phyloP scores from a whole-genome alignment of 2,888 invertebrate genomes.

The Mythimna loreyi region DNA sequence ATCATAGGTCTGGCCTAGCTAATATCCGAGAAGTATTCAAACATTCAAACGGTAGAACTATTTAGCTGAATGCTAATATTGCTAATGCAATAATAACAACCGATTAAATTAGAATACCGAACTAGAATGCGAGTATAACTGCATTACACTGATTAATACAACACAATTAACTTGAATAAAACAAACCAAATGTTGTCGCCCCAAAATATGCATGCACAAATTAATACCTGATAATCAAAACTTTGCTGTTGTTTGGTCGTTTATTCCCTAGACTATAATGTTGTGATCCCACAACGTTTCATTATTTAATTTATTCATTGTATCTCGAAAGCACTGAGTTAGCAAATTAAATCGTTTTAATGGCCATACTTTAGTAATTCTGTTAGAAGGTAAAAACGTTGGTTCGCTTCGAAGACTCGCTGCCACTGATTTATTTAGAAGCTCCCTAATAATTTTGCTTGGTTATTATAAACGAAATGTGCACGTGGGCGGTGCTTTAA shows the following conservation, averaged over 20 bases:
- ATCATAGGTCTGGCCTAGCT: too few relatives aligned
- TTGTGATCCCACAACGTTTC: conserved; percentile 40
- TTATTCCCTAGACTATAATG: conserved; percentile 41
- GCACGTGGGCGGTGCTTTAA: background rate
- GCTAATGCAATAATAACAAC: background rate
- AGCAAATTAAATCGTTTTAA: conserved; percentile 57
- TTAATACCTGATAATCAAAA: conserved; percentile 47
- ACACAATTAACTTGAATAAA: conserved; percentile 11
- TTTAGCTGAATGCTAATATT: too few relatives aligned
- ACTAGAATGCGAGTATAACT: background rate
- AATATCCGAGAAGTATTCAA: too few relatives aligned
- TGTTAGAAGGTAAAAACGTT: conserved; percentile 40
- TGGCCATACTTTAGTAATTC: conserved; percentile 44
- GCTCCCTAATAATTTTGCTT: conserved; percentile 23
- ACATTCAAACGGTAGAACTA: too few relatives aligned
- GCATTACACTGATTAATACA: background rate
- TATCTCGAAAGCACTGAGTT: conserved; percentile 50
- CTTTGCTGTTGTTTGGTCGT: conserved; percentile 37
- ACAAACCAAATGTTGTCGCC: conserved; percentile 8
- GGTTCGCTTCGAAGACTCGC: conserved; percentile 31
- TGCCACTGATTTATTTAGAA: conserved; percentile 55
- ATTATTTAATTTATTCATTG: conserved; percentile 58
- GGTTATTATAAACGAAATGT: conserved; percentile 35
- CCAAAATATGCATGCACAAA: conserved; percentile 30
- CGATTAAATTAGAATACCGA: background rate